A percentile compares a stretch with the other conserved stretches of the same genome.
Conservation (phyloP, 2,113 vertebrate genomes). For the Ivindomyrus marchei region DNA sequence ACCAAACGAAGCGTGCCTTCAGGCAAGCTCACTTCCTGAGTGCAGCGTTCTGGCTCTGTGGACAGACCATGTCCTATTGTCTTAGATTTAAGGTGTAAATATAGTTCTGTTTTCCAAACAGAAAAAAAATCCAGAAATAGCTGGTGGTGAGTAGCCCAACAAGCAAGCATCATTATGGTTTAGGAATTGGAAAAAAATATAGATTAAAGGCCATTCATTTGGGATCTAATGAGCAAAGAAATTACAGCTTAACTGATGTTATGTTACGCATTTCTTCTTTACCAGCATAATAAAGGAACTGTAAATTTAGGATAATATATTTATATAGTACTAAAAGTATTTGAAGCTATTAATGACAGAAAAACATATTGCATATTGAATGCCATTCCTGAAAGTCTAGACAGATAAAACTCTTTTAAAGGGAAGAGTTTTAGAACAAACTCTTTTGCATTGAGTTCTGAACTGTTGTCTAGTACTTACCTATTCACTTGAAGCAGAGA, state of each 20-base stretch:
- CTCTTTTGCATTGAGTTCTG: neutral
- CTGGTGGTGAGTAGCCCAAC: neutral
- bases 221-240: neutral
- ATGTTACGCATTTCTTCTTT: neutral
- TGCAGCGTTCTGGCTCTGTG: neutral
- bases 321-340: neutral
- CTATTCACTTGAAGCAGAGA: neutral
- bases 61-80: neutral
- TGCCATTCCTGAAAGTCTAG: neutral
- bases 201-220: neutral
- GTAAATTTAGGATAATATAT: neutral
- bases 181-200: neutral
- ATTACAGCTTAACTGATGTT: neutral
- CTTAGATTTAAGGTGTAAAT: neutral
- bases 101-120: neutral
- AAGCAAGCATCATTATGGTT: neutral
- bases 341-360: neutral
- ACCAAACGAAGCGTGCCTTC: constrained; percentile 22
- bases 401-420: neutral
- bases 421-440: neutral
- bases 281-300: neutral
- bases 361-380: neutral
- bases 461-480: neutral
- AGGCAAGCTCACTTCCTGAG: constrained; percentile 18
- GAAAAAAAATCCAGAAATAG: neutral